Evolutionary conservation across 2,113 vertebrate species (phyloP), one percentile per base, ranked within the genome.

Genomic region (Cyanistes caeruleus): DNA sequence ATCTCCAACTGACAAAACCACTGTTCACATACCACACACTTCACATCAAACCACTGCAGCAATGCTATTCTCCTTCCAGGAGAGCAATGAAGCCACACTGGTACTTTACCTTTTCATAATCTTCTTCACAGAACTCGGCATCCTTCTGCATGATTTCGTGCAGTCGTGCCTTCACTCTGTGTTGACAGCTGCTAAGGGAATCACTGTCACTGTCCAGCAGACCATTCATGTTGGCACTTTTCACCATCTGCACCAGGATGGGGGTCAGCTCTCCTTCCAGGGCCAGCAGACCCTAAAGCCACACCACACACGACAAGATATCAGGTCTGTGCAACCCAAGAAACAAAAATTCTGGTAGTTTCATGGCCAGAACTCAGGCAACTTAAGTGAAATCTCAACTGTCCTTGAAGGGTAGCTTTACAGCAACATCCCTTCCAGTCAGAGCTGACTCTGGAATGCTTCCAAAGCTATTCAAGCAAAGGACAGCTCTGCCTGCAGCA

Each of bases 171-270:
- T 99, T 99, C 73, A 99, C 99, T 9, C 98, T 98, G 95, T 99
- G 99, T 87, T 99, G 99, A 82, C 99, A 99, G 97, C 99, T 98
- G 96, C 99, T 99, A 67, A 99, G 97, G 2, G 99, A 99, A 91
- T 99, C 99, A 1, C 99, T 98, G 96, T 99, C 99, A 9, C 99
- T 99, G 98, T 99, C 99, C 96, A 99, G 98, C 43, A 99, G 98
- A 33, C 99, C 99, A 2, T 99, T 99, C 99, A 99, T 99, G 96
- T 99, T 99, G 96, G 99, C 99, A 55, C 99, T 99, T 97, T 99
- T 99, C 87, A 99, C 99, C 99, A 99, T 99, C 98, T 99, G 99
- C 74, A 99, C 99, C 97, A 99, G 97, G 97, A 99, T 99, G 69
- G 99, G 99, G 2, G 99, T 99, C 93, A 99, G 98, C 97, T 99